Percentiles rank a stretch among this genome's conserved stretches.
phyloP scores from a whole-genome alignment of 2,888 invertebrate species.

The Yponomeuta malinellus region DNA sequence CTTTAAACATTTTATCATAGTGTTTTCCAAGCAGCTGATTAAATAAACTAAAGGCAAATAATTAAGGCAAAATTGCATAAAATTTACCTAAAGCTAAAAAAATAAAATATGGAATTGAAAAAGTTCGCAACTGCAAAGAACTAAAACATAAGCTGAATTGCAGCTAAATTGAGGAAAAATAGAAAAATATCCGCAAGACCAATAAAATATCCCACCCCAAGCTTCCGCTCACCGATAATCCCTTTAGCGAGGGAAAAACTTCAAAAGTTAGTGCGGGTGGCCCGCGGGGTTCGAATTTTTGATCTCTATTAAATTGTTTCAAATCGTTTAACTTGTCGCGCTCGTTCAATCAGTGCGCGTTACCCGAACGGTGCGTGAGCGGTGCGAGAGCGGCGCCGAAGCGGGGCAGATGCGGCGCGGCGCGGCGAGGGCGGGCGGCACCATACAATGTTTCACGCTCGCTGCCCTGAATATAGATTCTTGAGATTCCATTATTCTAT shows the following conservation, averaged over 20 bases:
- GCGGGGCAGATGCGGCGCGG: constrained; percentile 9
- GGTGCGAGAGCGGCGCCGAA: constrained; percentile 35
- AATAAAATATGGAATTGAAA: constrained; percentile 4
- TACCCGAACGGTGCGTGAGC: background rate
- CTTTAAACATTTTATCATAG: too few relatives aligned
- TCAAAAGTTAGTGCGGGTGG: constrained; percentile 74
- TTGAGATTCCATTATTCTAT: constrained; percentile 14
- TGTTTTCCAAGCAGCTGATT: too few relatives aligned
- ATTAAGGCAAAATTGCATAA: too few relatives aligned
- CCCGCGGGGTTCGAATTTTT: constrained; percentile 67
- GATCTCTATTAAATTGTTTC: constrained; percentile 77
- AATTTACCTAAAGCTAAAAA: background rate
- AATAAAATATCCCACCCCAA: constrained; percentile 64
- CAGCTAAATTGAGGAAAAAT: constrained; percentile 39
- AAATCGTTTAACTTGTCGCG: constrained; percentile 77
- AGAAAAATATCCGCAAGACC: constrained; percentile 57
- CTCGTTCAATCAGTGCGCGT: constrained; percentile 56
- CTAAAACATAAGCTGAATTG: constrained; percentile 28
- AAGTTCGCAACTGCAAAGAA: constrained; percentile 7
- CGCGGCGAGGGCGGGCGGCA: constrained; percentile 11
- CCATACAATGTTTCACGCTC: constrained; percentile 46
- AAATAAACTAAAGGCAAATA: too few relatives aligned
- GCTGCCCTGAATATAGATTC: constrained; percentile 51
- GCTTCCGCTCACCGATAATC: constrained; percentile 68
- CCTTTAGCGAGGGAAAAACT: constrained; percentile 74